Evolutionary conservation across 1,140 invertebrate species (phyloP).

Genomic region (Scaptomyza hsui): DNA sequence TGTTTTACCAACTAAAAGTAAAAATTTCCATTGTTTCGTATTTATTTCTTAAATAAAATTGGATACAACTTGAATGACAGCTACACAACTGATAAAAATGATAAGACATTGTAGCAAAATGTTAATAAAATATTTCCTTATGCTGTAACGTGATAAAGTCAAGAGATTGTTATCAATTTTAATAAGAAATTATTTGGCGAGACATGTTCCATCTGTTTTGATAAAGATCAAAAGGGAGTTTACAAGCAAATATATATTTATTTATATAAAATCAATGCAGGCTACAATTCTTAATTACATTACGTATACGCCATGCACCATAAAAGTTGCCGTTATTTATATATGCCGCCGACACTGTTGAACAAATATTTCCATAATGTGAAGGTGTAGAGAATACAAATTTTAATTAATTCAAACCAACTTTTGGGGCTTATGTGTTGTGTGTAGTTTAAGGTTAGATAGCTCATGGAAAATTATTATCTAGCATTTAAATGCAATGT

Average conservation of each 20-base stretch:
- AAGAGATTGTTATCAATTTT: slow-evolving; percentile 21
- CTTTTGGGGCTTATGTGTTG: slow-evolving; percentile 22
- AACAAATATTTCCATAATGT: slow-evolving; percentile 36
- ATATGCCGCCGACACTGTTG: slow-evolving; percentile 25
- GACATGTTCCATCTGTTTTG: slow-evolving; percentile 13
- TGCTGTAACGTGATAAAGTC: slow-evolving; percentile 40
- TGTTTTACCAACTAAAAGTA: background rate
- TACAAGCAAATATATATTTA: background rate
- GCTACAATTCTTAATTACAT: background rate
- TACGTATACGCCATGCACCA: slow-evolving; percentile 22
- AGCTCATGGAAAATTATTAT: slow-evolving; percentile 32
- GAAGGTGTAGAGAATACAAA: slow-evolving; percentile 28
- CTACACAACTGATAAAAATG: slow-evolving; percentile 46
- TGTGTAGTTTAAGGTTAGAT: slow-evolving; percentile 22
- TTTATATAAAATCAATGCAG: background rate
- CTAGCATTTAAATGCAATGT: slow-evolving; percentile 46
- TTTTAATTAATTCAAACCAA: slow-evolving; percentile 20
- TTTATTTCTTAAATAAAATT: background rate
- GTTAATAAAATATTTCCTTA: slow-evolving; percentile 29
- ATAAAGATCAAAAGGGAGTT: slow-evolving; percentile 11
- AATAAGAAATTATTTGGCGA: slow-evolving; percentile 22
- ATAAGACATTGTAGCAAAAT: slow-evolving; percentile 39
- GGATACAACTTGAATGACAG: background rate
- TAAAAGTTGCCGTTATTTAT: slow-evolving; percentile 33
- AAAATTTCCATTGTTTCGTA: slow-evolving; percentile 3